Base-by-base conservation (phyloP, 92 coral and sea anemone genomes). In the Porites evermanni region DNA sequence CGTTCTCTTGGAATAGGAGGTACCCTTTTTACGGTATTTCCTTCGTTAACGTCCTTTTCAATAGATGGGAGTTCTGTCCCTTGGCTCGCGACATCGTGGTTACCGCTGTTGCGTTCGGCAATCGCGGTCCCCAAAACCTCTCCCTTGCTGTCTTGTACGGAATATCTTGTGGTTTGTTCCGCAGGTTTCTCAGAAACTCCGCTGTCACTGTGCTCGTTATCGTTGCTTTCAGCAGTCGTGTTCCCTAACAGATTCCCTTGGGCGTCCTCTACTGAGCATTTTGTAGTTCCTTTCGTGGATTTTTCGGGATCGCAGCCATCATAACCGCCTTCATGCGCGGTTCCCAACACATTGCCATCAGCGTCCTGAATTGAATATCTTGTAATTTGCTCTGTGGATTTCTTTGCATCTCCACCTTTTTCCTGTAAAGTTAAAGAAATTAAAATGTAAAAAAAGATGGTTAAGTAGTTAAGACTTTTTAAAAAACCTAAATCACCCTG, bases 101-200 rank as follows among this genome's bases (percentile, higher is more conserved):
- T 58, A 16, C 29, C 18, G 77, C 53, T 18, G 7, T 47, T 19
- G 53, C 50, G 26, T 26, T 74, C 84, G 20, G 54, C 60, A 7
- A 78, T 50, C 4, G 59, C 74, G 14, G 83, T 85, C 51, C 93
- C 87, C 24, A 85, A 14, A 16, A 80, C 60, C 59, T 29, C 84
- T 50, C 90, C 90, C 17, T 75, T 80, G 1, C 80, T 68, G 32
- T 80, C 79, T 66, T 80, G 47, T 20, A 85, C 14, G 18, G 88
- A 68, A 38, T 80, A 75, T 80, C 65, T 79, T 71, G 74, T 89
- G 9, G 63, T 20, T 17, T 77, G 86, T 50, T 50, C 88, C 17
- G 70, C 20, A 13, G 81, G 12, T 71, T 32, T 47, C 70, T 86
- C 75, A 53, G 64, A 13, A 20, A 51, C 16, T 66, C 7, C 61